These are phyloP conservation scores for Eulemur rubriventer DNA, from an alignment of 2,797 vertebrate genomes.

Conservation along the genomic window DNA sequence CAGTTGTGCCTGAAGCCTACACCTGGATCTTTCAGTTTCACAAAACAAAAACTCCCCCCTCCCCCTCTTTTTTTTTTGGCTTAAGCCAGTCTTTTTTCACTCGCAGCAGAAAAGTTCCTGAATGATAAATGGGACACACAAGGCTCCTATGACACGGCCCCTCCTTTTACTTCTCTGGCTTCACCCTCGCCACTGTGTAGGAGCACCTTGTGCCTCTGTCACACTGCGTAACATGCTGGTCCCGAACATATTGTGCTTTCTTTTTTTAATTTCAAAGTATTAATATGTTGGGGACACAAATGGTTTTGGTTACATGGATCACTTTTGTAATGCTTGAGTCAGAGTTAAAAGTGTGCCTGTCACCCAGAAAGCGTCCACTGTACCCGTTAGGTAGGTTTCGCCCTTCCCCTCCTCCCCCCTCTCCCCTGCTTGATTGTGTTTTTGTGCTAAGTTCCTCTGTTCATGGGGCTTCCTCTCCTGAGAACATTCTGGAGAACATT, in stretches of 20 bases:
- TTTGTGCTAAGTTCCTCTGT: not conserved
- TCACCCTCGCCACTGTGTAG: not conserved
- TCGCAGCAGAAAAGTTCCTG: not conserved
- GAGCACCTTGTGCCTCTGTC: not conserved
- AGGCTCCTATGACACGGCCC: not conserved
- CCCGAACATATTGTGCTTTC: not conserved
- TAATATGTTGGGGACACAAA: too few relatives aligned
- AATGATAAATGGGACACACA: not conserved
- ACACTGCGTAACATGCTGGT: rapidly evolving
- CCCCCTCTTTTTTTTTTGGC: not conserved
- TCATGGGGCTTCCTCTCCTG: not conserved
- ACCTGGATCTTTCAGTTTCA: not conserved
- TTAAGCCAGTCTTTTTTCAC: not conserved
- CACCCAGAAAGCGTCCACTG: too few relatives aligned
- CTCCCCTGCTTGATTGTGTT: too few relatives aligned
- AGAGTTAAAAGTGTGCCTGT: too few relatives aligned
- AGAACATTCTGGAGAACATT: not conserved
- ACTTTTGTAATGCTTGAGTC: too few relatives aligned
- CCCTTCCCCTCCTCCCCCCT: too few relatives aligned
- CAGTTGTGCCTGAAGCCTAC: not conserved
- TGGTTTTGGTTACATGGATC: too few relatives aligned
- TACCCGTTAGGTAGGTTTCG: too few relatives aligned
- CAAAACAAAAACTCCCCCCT: not conserved
- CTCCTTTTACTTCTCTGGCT: not conserved
- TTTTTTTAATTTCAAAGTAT: too few relatives aligned